Evolutionary conservation across 2,113 vertebrate species (phyloP).

Genomic region (Chlorocebus sabaeus): DNA sequence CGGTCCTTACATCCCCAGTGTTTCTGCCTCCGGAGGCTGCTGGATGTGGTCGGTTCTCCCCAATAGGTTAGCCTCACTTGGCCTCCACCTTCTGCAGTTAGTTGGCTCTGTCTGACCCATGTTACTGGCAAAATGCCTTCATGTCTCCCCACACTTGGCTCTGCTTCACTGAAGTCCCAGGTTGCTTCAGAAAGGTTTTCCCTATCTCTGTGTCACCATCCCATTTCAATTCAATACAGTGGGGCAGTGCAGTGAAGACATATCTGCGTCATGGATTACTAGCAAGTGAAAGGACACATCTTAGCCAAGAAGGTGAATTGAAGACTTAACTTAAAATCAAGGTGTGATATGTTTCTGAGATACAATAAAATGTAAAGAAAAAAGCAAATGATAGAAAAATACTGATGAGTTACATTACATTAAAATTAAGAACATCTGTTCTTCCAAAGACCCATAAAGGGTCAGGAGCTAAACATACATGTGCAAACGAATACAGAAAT

Average conservation of each 20-base stretch:
- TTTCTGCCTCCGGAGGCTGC: neutral
- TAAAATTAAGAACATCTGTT: neutral
- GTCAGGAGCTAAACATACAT: neutral
- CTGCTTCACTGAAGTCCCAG: neutral
- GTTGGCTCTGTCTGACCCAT: neutral
- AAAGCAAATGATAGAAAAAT: neutral
- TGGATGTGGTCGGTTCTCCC: too few relatives aligned
- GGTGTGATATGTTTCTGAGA: neutral
- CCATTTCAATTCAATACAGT: neutral
- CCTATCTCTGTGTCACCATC: neutral
- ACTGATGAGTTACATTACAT: neutral
- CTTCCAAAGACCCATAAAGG: neutral
- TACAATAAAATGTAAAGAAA: neutral
- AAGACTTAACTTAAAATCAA: neutral
- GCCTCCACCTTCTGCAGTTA: neutral
- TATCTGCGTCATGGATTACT: neutral
- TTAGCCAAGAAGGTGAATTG: neutral
- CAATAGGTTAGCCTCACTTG: neutral
- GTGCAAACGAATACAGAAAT: neutral
- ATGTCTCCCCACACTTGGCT: neutral
- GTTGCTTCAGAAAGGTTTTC: neutral
- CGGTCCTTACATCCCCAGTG: rapidly evolving
- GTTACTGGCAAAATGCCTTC: neutral
- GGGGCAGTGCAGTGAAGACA: neutral
- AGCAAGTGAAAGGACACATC: neutral